Percentiles rank a stretch among this genome's conserved stretches.
Conservation (phyloP, 2,113 vertebrate species). For the Mandrillus leucophaeus region DNA sequence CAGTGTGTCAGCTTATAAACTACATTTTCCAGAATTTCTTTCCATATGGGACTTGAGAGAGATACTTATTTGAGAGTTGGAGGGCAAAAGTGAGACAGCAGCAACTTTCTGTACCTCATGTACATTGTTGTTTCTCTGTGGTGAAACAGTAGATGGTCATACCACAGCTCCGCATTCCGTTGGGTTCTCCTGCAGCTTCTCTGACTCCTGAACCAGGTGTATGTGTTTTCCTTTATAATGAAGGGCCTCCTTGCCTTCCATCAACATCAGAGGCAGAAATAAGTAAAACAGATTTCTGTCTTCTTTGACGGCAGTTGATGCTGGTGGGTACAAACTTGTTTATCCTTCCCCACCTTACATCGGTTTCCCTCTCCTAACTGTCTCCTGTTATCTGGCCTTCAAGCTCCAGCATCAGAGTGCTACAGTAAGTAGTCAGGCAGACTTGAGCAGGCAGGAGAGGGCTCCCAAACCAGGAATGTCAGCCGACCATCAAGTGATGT, state of each 20-base stretch:
- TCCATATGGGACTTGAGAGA: neutral
- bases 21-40: neutral
- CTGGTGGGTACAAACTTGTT: neutral
- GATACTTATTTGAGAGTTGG: neutral
- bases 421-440: too few species aligned
- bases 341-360: neutral
- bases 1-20: neutral
- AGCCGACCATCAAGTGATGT: too few species aligned
- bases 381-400: neutral
- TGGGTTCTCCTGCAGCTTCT: neutral
- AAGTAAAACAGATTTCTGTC: neutral
- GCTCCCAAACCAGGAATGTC: too few species aligned
- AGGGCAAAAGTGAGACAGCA: neutral
- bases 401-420: neutral
- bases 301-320: neutral
- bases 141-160: neutral
- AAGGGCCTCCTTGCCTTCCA: neutral
- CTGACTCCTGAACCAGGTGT: rapidly evolving
- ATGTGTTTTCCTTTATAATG: neutral
- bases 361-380: neutral
- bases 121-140: neutral
- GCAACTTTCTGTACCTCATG: neutral
- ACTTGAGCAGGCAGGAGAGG: too few species aligned
- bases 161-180: neutral
- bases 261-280: too few species aligned